Conservation (phyloP, 1,140 invertebrate genomes). For the Anthonomus grandis region DNA sequence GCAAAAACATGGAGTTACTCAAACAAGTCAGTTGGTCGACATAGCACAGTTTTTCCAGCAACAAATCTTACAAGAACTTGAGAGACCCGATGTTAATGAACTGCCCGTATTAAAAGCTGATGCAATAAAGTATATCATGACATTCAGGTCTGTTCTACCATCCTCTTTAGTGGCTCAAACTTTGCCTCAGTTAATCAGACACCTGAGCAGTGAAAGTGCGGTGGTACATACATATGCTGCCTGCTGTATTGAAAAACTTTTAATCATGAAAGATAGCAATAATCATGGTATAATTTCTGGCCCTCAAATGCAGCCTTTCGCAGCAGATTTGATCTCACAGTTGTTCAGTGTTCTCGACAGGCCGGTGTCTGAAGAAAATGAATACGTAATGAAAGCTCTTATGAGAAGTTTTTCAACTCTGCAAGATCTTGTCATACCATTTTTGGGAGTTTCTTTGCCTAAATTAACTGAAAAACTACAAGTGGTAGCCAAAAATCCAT, state of each 20-base stretch:
- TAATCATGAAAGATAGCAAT: conserved; percentile 65
- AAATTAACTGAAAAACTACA: conserved; percentile 81
- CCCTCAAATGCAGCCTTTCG: conserved; percentile 58
- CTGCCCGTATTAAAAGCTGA: conserved; percentile 92
- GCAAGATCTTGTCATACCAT: conserved; percentile 78
- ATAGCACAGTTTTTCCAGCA: conserved; percentile 81
- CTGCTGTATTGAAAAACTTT: conserved; percentile 84
- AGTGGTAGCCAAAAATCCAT: conserved; percentile 90
- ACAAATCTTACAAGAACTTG: conserved; percentile 84
- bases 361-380: conserved; percentile 83
- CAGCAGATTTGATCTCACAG: conserved; percentile 65
- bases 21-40: conserved; percentile 85
- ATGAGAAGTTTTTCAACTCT: conserved; percentile 84
- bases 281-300: conserved; percentile 58
- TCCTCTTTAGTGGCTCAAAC: conserved; percentile 69
- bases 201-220: conserved; percentile 68
- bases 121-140: conserved; percentile 94
- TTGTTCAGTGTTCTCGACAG: conserved; percentile 72
- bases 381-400: conserved; percentile 96
- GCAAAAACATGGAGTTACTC: conserved; percentile 85
- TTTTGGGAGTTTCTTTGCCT: conserved; percentile 72
- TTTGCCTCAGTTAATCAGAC: conserved; percentile 72
- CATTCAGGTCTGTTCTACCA: conserved; percentile 87
- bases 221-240: conserved; percentile 96
- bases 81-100: conserved; percentile 75